Evolutionary conservation across 2,888 invertebrate species (phyloP).

Genomic region (Marronus borbonicus): DNA sequence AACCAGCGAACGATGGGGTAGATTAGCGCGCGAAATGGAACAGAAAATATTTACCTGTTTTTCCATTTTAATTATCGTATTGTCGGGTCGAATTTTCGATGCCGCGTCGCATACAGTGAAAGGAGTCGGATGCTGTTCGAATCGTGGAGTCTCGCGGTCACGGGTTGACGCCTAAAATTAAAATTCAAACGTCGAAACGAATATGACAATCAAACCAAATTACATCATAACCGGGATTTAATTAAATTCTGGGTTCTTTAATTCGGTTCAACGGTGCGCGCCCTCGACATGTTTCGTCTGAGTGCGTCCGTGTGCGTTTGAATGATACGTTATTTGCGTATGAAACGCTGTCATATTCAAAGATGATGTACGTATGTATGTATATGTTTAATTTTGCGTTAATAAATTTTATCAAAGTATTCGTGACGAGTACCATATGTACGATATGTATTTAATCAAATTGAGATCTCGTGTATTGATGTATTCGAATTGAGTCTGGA

Average conservation of each 20-base stretch:
- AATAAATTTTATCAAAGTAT: not conserved
- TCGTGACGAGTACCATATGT: too few relatives aligned
- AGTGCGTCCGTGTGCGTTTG: slow-evolving; percentile 16
- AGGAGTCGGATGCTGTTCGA: not conserved
- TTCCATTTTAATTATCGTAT: slow-evolving; percentile 47
- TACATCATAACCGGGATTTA: slow-evolving; percentile 49
- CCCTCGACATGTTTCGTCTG: slow-evolving; percentile 11
- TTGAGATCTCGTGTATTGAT: too few relatives aligned
- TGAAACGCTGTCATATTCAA: not conserved
- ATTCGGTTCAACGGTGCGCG: slow-evolving; percentile 26
- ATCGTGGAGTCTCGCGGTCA: not conserved
- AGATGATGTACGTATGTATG: not conserved
- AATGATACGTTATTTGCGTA: slow-evolving; percentile 6
- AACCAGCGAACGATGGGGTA: slow-evolving; percentile 4
- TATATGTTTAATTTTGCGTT: slow-evolving; percentile 1
- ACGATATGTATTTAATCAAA: too few relatives aligned
- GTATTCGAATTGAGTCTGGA: too few relatives aligned
- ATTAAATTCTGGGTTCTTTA: slow-evolving; percentile 53
- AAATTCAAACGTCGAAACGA: slow-evolving; percentile 49
- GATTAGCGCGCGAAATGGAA: slow-evolving; percentile 42
- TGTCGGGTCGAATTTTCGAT: slow-evolving; percentile 38
- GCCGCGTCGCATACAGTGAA: not conserved
- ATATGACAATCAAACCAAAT: slow-evolving; percentile 52
- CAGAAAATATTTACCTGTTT: slow-evolving; percentile 47
- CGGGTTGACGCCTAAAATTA: slow-evolving; percentile 45